phyloP scores from a whole-genome alignment of 2,797 vertebrate genomes.

The Oreochromis grahami region DNA sequence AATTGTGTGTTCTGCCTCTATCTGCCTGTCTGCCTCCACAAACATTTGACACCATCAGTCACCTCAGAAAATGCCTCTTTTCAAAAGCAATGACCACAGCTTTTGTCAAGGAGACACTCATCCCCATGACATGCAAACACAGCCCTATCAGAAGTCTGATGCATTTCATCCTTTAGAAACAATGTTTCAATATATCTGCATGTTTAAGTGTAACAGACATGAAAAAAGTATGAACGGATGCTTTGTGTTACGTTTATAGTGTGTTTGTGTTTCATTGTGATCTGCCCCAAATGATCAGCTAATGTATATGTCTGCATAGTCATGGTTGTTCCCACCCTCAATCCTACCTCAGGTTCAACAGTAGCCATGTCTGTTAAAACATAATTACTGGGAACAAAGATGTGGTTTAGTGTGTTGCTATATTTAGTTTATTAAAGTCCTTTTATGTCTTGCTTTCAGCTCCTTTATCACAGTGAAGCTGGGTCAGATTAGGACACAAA shows the following conservation, averaged over 20 bases:
- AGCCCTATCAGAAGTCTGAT: background rate
- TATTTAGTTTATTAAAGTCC: background rate
- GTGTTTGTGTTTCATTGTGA: background rate
- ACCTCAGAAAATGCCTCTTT: background rate
- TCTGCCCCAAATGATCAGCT: background rate
- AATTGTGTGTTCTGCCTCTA: conserved; percentile 21
- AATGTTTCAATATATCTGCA: background rate
- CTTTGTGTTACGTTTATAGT: background rate
- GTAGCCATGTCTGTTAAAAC: background rate
- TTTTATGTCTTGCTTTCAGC: background rate
- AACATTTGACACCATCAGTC: conserved; percentile 28
- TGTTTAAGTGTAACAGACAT: background rate
- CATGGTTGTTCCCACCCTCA: background rate
- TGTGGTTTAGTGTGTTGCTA: background rate
- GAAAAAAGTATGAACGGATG: background rate
- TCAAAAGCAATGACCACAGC: background rate
- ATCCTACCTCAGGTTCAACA: background rate
- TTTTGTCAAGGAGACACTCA: background rate
- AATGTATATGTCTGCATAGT: background rate
- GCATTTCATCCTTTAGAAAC: background rate
- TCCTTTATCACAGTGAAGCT: background rate
- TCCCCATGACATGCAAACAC: background rate
- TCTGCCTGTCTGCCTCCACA: conserved; percentile 6
- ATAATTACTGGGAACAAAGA: background rate
- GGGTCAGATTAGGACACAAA: background rate